Evolutionary conservation across 2,797 vertebrate genomes (phyloP), one percentile per base, ranked within the genome.

Genomic region (Pogonophryne albipinna): DNA sequence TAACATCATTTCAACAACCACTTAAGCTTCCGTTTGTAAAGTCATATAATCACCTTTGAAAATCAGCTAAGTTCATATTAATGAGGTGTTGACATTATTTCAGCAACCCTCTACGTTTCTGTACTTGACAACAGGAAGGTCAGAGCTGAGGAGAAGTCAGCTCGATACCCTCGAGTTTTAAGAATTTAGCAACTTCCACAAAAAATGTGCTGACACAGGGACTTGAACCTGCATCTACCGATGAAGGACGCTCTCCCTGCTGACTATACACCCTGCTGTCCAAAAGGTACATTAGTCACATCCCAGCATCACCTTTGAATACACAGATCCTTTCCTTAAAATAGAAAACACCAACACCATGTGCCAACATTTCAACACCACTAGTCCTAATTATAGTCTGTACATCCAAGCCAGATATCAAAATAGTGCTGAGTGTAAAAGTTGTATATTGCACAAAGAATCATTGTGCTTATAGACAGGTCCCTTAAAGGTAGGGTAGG

Each of bases 161-260:
- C 58, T 17, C 0, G 44, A 78, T 55, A 50, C 8, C 9, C 51
- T 68, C 1, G 16, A 78, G 57, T 41, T 45, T 52, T 66, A 51
- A 49, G 23, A 70, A 80, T 68, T 78, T 55, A 56, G 73, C 71
- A 66, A 58, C 57, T 72, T 77, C 38, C 23, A 71, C 59, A 71
- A 52, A 79, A 47, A 19, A 74, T 8, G 23, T 57, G 78, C 83
- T 88, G 83, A 82, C 53, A 12, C 14, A 49, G 46, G 45, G 46
- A 72, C 51, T 76, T 79, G 52, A 83, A 74, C 52, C 45, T 20
- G 4, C 46, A 20, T 68, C 57, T 72, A 47, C 34, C 51, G 61
- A 67, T 88, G 74, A 88, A 86, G 81, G 84, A 80, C 86, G 66
- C 71, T 62, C 51, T 55, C 50, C 67, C 76, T 65, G 76, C 79